phyloP scores from a whole-genome alignment of 1,140 invertebrate species.

The Berghia stephanieae region DNA sequence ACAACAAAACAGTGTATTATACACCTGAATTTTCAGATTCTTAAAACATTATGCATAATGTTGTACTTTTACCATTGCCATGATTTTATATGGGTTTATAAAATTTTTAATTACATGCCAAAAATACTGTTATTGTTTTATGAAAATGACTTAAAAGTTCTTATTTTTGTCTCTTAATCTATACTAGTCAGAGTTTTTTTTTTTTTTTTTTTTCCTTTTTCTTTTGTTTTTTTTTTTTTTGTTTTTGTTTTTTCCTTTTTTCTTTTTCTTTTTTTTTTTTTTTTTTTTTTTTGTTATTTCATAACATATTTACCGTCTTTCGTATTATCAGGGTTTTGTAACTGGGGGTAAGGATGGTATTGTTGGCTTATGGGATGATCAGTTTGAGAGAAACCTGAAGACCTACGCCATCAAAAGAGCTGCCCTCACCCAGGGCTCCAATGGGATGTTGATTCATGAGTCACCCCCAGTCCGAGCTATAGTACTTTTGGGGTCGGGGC shows the following conservation, averaged over 20 bases:
- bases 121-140: not conserved
- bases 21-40: no score
- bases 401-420: slow-evolving; percentile 62
- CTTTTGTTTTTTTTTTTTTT: no score
- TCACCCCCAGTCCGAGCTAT: slow-evolving; percentile 62
- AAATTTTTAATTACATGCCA: not conserved
- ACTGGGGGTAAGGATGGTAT: slow-evolving; percentile 68
- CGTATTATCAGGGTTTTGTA: slow-evolving; percentile 62
- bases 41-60: no score
- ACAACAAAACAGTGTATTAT: not conserved
- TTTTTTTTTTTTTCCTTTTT: no score
- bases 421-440: slow-evolving; percentile 48
- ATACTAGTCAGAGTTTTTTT: no score
- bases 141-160: not conserved
- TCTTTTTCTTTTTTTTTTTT: not conserved
- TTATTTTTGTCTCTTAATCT: not conserved
- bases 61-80: no score
- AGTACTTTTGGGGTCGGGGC: slow-evolving; percentile 64
- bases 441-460: slow-evolving; percentile 57
- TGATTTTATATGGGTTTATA: not conserved
- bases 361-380: slow-evolving; percentile 64
- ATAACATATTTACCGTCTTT: not conserved
- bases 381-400: slow-evolving; percentile 64
- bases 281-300: no score
- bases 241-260: not conserved